These are phyloP conservation scores for Agrochola litura DNA, from an alignment of 2,888 invertebrate species.

Conservation along the genomic window DNA sequence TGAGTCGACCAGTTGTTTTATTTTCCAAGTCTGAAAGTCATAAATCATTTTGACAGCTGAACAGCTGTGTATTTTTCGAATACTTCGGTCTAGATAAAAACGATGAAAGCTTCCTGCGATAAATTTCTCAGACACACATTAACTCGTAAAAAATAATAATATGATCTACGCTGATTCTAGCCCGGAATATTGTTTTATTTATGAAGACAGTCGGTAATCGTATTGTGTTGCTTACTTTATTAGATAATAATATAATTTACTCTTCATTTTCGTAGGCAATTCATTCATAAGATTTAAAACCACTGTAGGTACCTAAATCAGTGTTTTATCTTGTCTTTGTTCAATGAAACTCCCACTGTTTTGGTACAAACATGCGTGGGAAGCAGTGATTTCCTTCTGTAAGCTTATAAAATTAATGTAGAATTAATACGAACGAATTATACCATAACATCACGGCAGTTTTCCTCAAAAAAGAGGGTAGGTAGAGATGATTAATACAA, in stretches of 20 bases:
- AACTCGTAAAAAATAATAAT: slow-evolving; percentile 34
- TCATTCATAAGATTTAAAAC: not conserved
- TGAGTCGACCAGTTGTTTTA: slow-evolving; percentile 22
- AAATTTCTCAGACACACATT: slow-evolving; percentile 24
- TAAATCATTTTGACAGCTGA: slow-evolving; percentile 45
- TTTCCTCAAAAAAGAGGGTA: not conserved
- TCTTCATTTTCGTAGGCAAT: not conserved
- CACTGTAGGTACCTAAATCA: not conserved
- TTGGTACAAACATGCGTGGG: not conserved
- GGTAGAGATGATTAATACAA: too few species aligned
- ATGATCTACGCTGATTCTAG: slow-evolving; percentile 12
- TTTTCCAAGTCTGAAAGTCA: slow-evolving; percentile 24
- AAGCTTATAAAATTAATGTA: not conserved
- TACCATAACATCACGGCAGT: not conserved
- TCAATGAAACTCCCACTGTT: not conserved
- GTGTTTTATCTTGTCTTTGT: not conserved
- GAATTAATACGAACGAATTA: not conserved
- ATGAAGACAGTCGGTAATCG: not conserved
- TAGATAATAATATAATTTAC: slow-evolving; percentile 13
- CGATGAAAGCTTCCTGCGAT: slow-evolving; percentile 43
- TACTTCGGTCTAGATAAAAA: slow-evolving; percentile 39
- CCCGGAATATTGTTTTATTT: slow-evolving; percentile 32
- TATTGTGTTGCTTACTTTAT: slow-evolving; percentile 11
- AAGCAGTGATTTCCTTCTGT: not conserved
- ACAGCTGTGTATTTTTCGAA: slow-evolving; percentile 29